Conservation (phyloP, 2,797 vertebrate species). For the Anguilla marmorata region DNA sequence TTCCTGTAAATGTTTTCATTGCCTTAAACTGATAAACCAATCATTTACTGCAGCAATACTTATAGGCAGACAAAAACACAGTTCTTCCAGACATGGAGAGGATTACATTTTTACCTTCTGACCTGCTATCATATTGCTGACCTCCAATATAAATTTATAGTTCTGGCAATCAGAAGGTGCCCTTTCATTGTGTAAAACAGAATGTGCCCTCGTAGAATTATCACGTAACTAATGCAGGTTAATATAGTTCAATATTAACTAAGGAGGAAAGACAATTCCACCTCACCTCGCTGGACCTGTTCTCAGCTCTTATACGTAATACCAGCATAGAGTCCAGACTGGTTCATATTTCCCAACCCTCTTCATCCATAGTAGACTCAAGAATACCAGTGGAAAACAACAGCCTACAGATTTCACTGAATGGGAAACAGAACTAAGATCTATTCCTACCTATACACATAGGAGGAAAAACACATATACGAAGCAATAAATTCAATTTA, state of each 20-base stretch:
- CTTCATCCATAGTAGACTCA: neutral
- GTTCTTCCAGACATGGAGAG: neutral
- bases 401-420: neutral
- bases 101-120: neutral
- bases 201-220: neutral
- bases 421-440: neutral
- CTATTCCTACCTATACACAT: neutral
- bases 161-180: neutral
- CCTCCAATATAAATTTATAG: neutral
- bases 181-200: neutral
- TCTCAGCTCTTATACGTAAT: neutral
- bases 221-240: constrained; percentile 16
- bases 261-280: neutral
- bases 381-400: neutral
- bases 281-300: neutral
- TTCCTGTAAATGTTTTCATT: constrained; percentile 20
- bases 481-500: neutral
- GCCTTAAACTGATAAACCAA: neutral
- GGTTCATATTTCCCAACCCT: neutral
- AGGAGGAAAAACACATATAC: neutral
- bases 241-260: constrained; percentile 42
- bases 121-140: neutral
- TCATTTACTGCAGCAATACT: neutral
- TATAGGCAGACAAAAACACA: neutral
- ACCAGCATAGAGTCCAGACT: neutral